Evolutionary conservation across 2,888 invertebrate genomes (phyloP), one percentile per base, ranked within the genome.

Genomic region (Diadegma fenestrale): DNA sequence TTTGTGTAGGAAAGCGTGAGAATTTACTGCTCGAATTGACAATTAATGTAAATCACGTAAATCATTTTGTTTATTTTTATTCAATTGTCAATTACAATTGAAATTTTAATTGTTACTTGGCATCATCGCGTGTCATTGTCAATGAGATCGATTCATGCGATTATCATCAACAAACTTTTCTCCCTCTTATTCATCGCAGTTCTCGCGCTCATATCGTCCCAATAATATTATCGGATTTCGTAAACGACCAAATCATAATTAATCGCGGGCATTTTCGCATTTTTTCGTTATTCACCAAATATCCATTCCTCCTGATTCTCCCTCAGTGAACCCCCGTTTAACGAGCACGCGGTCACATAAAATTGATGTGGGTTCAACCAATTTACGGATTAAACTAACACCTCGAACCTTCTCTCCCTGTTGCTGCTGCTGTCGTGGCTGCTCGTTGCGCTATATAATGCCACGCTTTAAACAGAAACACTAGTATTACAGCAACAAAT

Each of bases 341-440:
- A 80, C 72, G 79, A 80, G 33, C 63, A 48, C 64, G 71, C 51
- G 79, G 79, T 51, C 71, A 80, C 63, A 61, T 71, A 51, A 69
- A 80, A 80, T 63, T 69, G 48, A 51, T 72, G 79, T 64, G 72
- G 61, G 71, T 80, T 80, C 26, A 41, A 71, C 79, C 79, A 72
- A 80, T 80, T 80, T 80, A 51, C 63, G 63, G 79, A 80, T 72
- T 80, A 80, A 69, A 64, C 71, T 48, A 69, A 80, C 71, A 43
- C 63, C 54, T 72, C 54, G 54, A 54, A 72, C 19, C 54, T 33
- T 37, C 22, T 14, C 66, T 64, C 33, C 48, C 22, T 68, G 48
- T 48, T 30, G 48, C 48, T 58, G 8, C 54, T 58, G 54, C 30
- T 58, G 8, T 26, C 26, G 22, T 26, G 7, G 33, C 33, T 33